phyloP scores from a whole-genome alignment of 2,797 vertebrate species.

The Micropoecilia bifurca region DNA sequence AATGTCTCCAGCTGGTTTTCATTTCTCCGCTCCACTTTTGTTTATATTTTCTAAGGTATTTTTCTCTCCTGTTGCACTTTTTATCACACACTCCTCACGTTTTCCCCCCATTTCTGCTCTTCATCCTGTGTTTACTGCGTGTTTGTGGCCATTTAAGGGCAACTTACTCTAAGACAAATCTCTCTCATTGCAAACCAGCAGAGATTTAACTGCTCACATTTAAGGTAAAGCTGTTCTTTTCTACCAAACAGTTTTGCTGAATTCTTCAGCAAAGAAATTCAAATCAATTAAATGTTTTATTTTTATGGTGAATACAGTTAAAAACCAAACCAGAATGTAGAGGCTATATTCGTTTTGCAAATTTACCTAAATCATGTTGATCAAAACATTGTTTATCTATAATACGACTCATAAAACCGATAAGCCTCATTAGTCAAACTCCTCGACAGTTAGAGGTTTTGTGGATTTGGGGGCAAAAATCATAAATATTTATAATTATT shows the following conservation, averaged over 20 bases:
- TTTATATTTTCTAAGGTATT: constrained; percentile 13
- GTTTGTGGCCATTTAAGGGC: constrained; percentile 67
- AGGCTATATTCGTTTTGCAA: background rate
- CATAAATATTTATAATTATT: constrained; percentile 3
- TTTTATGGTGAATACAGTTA: background rate
- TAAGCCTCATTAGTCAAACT: background rate
- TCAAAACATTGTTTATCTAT: background rate
- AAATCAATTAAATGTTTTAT: too few species aligned
- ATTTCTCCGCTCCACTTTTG: constrained; percentile 16
- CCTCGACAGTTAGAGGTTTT: background rate
- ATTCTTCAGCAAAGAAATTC: background rate
- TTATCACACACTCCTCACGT: background rate
- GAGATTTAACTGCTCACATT: constrained; percentile 30
- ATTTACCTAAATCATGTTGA: background rate
- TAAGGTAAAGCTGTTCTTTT: constrained; percentile 20
- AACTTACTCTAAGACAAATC: constrained; percentile 31
- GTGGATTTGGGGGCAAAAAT: background rate
- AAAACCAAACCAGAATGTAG: background rate
- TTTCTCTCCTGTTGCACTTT: constrained; percentile 10
- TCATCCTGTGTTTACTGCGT: constrained; percentile 11
- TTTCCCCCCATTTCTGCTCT: background rate
- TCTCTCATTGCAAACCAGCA: constrained; percentile 20
- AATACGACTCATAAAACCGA: too few species aligned
- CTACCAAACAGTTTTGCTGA: background rate
- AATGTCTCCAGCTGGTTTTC: constrained; percentile 15